Evolutionary conservation across 2,113 vertebrate species (phyloP).

Genomic region (Psophia crepitans): DNA sequence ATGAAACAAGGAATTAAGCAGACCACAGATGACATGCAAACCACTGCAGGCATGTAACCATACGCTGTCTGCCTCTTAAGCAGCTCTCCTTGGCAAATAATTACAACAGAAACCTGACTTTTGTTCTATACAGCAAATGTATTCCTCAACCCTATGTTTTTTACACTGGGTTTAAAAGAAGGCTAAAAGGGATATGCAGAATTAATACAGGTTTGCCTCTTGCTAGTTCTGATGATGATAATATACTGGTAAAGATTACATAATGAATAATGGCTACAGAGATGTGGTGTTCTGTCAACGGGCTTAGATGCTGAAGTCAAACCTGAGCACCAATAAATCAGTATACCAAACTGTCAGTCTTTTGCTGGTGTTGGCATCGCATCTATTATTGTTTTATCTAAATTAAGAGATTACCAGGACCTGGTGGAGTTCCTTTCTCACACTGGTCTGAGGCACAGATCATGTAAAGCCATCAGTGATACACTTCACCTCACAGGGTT

Average conservation of each 20-base stretch:
- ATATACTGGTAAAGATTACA: not conserved
- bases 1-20: not conserved
- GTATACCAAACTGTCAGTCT: not conserved
- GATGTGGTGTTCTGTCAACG: not conserved
- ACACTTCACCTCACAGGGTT: not conserved
- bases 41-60: slow-evolving; percentile 7
- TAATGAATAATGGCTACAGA: not conserved
- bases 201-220: not conserved
- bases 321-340: not conserved
- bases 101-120: not conserved
- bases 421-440: not conserved
- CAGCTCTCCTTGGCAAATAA: not conserved
- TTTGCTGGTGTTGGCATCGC: not conserved
- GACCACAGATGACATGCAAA: slow-evolving; percentile 1
- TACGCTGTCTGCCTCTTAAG: not conserved
- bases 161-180: not conserved
- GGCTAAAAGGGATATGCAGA: not conserved
- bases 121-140: not conserved
- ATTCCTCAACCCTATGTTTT: not conserved
- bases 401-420: not conserved
- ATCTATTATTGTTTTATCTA: not conserved
- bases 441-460: not conserved
- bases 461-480: not conserved
- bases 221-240: not conserved
- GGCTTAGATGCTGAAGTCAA: not conserved